These are phyloP conservation scores for Phaenicophaeus curvirostris DNA, from an alignment of 2,797 vertebrate genomes.

Conservation along the genomic window DNA sequence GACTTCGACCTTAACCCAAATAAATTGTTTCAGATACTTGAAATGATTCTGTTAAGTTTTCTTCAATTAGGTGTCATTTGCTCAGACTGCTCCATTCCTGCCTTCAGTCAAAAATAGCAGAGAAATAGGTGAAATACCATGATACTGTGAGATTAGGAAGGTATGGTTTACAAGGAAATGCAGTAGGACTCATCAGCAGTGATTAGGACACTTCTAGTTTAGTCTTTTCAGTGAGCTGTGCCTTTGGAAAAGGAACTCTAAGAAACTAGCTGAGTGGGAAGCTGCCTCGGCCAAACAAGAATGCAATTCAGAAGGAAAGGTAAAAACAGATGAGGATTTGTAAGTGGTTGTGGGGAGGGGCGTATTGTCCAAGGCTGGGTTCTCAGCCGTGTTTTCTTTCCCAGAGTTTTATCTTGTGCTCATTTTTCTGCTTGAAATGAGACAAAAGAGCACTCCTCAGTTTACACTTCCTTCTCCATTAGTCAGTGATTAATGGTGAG, in stretches of 20 bases:
- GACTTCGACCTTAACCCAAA: neutral
- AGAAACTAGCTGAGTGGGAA: neutral
- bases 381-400: neutral
- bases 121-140: neutral
- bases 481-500: neutral
- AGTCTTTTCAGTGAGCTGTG: no score
- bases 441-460: neutral
- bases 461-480: neutral
- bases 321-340: neutral
- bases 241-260: neutral
- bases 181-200: neutral
- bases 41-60: neutral
- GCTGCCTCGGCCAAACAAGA: neutral
- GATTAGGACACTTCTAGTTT: neutral
- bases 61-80: neutral
- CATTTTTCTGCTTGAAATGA: neutral
- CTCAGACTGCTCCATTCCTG: neutral
- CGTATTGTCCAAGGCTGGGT: neutral
- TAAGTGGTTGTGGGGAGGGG: neutral
- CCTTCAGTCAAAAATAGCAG: neutral
- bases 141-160: neutral
- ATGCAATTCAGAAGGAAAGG: neutral
- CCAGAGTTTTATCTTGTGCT: neutral
- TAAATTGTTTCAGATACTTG: neutral
- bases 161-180: neutral